Conservation (phyloP, 1,140 invertebrate genomes). For the Xylocopa sonorina region DNA sequence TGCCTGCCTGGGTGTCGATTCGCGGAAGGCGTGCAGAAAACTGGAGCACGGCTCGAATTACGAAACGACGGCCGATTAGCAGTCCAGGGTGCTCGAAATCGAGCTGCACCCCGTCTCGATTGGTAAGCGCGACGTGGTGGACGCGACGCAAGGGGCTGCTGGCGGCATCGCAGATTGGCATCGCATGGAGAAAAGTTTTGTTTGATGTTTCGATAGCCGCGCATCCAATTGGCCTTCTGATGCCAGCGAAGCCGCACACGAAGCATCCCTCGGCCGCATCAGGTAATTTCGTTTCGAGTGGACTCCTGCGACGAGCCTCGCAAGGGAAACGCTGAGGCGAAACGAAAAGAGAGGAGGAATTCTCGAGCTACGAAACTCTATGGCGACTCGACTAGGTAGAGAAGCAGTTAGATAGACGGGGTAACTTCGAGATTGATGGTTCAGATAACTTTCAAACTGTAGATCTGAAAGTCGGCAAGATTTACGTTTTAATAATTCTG, state of each 20-base stretch:
- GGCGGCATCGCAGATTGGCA: constrained; percentile 49
- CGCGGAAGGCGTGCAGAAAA: constrained; percentile 36
- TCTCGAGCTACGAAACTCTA: constrained; percentile 47
- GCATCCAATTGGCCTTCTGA: constrained; percentile 48
- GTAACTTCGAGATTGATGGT: too few species aligned
- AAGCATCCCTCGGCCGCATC: constrained; percentile 17
- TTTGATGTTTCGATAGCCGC: constrained; percentile 57
- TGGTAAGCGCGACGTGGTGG: constrained; percentile 43
- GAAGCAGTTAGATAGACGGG: background rate
- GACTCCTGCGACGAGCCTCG: constrained; percentile 45
- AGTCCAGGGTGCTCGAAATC: constrained; percentile 15
- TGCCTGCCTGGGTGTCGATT: constrained; percentile 15
- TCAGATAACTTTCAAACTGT: too few species aligned
- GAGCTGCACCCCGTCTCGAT: constrained; percentile 13
- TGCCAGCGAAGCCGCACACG: constrained; percentile 30
- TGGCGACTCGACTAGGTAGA: background rate
- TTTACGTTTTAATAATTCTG: too few species aligned
- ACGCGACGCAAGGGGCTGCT: constrained; percentile 3
- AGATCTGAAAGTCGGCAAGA: too few species aligned
- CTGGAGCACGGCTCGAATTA: constrained; percentile 41
- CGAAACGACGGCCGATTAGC: constrained; percentile 25
- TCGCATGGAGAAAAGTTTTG: constrained; percentile 41
- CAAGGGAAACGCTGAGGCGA: background rate
- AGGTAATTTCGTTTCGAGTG: constrained; percentile 61
- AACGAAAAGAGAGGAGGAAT: background rate